Conservation (phyloP, 1,140 invertebrate species). For the Oncopodura yosiiana region DNA sequence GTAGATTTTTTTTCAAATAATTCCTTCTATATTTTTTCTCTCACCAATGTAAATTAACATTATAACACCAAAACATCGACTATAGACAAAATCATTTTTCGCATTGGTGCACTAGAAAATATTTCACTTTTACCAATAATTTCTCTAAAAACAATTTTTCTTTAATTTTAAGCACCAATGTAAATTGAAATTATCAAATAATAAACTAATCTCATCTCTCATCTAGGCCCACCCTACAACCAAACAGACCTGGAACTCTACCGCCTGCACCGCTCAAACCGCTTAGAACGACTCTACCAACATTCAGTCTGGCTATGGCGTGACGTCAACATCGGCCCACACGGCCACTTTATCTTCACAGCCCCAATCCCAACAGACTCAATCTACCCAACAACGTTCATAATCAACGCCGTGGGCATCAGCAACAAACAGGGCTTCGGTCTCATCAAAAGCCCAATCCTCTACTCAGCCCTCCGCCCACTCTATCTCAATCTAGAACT, state of each 20-base stretch:
- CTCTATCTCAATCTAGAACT: slow-evolving; percentile 95
- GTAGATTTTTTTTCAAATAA: no score
- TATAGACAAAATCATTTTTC: no score
- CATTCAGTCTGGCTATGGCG: slow-evolving; percentile 92
- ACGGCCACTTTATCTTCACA: slow-evolving; percentile 75
- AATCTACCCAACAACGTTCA: slow-evolving; percentile 87
- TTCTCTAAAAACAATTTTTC: no score
- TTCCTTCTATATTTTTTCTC: no score
- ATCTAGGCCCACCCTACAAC: slow-evolving; percentile 25
- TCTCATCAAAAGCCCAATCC: slow-evolving; percentile 62
- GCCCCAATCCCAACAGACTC: slow-evolving; percentile 69
- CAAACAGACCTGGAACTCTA: slow-evolving; percentile 53
- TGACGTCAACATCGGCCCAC: slow-evolving; percentile 84
- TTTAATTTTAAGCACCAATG: no score
- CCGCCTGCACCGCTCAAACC: slow-evolving; percentile 72
- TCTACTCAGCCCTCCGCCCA: slow-evolving; percentile 72
- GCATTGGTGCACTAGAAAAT: no score
- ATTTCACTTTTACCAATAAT: no score
- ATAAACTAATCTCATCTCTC: no score
- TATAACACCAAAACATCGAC: no score
- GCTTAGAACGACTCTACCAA: slow-evolving; percentile 78
- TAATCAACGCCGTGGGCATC: slow-evolving; percentile 82
- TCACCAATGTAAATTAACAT: no score
- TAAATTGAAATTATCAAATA: no score
- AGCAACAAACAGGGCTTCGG: slow-evolving; percentile 76